phyloP scores from a whole-genome alignment of 2,113 vertebrate genomes.

The Chaenocephalus aceratus region DNA sequence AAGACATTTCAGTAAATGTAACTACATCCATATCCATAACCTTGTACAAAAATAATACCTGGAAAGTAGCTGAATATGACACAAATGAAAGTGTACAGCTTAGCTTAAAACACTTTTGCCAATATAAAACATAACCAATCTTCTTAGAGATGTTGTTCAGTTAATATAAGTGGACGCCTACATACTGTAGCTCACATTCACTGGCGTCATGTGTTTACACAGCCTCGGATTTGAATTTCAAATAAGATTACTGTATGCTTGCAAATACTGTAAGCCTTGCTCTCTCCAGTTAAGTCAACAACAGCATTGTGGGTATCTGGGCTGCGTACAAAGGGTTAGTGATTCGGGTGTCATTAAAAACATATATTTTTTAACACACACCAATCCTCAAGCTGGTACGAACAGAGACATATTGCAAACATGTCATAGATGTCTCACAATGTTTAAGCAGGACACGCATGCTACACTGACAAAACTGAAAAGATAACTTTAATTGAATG shows the following conservation, averaged over 20 bases:
- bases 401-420: background rate
- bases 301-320: background rate
- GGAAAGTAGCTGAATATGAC: no score
- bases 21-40: no score
- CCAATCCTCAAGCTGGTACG: background rate
- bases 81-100: background rate
- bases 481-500: no score
- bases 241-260: slow-evolving; percentile 16
- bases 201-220: background rate
- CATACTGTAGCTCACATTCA: background rate
- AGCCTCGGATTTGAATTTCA: slow-evolving; percentile 53
- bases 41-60: no score
- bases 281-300: background rate
- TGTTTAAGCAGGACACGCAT: background rate
- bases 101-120: background rate
- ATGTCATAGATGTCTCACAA: background rate
- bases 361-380: background rate
- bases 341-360: background rate
- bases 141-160: background rate
- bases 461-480: no score
- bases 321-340: background rate
- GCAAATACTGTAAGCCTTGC: background rate
- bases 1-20: no score
- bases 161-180: background rate
- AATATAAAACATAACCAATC: background rate